Conservation (phyloP, 2,888 invertebrate genomes). For the Hetaerina titia region DNA sequence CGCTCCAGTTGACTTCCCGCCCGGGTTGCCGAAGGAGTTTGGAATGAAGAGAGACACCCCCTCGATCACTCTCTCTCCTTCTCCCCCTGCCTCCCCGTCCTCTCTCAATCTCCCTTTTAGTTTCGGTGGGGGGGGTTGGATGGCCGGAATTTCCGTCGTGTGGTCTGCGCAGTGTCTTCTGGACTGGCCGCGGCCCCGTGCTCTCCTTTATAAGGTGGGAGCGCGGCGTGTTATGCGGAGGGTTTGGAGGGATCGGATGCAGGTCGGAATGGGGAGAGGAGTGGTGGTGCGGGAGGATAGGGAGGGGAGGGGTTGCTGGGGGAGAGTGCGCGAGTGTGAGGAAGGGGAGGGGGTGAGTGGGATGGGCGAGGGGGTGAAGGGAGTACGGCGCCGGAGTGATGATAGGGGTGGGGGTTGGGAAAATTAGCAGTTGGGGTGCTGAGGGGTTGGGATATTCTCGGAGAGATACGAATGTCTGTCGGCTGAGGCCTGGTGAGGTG, state of each 20-base stretch:
- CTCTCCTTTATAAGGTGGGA: slow-evolving; percentile 72
- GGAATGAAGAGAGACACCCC: no score
- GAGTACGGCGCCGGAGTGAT: background rate
- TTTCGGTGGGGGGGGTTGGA: background rate
- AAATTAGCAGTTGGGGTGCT: background rate
- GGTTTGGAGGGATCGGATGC: background rate
- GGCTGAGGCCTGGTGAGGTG: background rate
- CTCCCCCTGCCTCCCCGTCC: background rate
- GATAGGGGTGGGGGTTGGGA: background rate
- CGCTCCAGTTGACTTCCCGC: no score
- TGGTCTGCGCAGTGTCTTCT: background rate
- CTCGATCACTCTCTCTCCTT: no score
- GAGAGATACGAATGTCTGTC: background rate
- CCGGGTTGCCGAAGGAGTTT: no score
- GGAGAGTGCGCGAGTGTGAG: slow-evolving; percentile 72
- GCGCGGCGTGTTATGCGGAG: slow-evolving; percentile 70
- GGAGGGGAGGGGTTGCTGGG: slow-evolving; percentile 72
- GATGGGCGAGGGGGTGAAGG: background rate
- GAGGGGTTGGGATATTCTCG: no score
- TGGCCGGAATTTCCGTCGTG: background rate
- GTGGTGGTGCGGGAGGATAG: slow-evolving; percentile 69
- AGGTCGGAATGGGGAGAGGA: background rate
- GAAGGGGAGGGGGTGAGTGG: background rate
- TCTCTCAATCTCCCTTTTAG: background rate
- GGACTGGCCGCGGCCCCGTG: slow-evolving; percentile 72